phyloP scores from a whole-genome alignment of 2,113 vertebrate genomes.

The Nicator chloris region DNA sequence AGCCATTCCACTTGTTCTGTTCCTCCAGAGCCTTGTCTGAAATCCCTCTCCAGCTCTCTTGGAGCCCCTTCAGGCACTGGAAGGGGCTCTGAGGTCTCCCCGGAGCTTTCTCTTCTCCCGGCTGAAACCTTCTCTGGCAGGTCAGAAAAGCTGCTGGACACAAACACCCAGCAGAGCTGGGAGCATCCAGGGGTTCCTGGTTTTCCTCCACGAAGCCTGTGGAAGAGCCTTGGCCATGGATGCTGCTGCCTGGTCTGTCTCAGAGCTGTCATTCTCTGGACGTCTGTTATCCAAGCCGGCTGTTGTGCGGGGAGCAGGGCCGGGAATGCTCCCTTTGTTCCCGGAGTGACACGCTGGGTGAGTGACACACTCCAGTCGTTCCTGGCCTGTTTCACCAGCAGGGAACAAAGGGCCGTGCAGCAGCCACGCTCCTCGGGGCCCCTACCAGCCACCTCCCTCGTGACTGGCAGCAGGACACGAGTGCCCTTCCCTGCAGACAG shows the following conservation, averaged over 20 bases:
- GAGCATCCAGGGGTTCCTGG: background rate
- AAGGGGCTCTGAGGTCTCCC: no score
- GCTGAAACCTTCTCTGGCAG: background rate
- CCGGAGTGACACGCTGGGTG: fast-evolving
- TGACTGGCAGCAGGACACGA: background rate
- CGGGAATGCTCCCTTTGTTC: background rate
- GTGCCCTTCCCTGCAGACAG: background rate
- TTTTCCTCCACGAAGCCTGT: background rate
- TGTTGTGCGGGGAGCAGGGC: background rate
- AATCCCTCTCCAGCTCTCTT: background rate
- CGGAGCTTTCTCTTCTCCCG: background rate
- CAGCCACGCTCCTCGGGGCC: background rate
- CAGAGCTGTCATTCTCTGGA: fast-evolving
- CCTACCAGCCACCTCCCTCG: background rate
- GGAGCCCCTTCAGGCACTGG: background rate
- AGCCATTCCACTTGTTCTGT: background rate
- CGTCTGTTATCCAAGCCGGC: background rate
- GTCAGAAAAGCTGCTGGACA: background rate
- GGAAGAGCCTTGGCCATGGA: background rate
- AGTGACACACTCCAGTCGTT: background rate
- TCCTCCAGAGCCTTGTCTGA: background rate
- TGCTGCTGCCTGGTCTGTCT: background rate
- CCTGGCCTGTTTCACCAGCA: background rate
- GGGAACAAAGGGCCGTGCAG: background rate
- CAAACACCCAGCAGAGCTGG: background rate